Evolutionary conservation across 2,888 invertebrate genomes (phyloP).

Genomic region (Leucophenga montana): DNA sequence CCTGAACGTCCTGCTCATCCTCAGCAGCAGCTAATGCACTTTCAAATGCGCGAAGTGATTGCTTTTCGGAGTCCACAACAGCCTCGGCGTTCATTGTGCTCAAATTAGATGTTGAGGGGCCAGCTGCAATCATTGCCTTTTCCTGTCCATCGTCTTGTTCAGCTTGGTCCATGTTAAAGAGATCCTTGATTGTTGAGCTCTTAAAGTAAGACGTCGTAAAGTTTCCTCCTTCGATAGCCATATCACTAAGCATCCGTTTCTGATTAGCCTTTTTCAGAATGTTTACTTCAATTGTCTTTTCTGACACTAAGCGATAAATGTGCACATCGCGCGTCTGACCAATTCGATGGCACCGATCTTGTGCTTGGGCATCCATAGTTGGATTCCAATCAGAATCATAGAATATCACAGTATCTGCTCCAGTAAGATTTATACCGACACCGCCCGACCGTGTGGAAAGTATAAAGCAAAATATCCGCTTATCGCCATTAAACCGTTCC

Average conservation of each 20-base stretch:
- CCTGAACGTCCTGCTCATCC: slow-evolving; percentile 95
- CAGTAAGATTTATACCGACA: slow-evolving; percentile 97
- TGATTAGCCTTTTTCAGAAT: slow-evolving; percentile 99
- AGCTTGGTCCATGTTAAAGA: slow-evolving; percentile 84
- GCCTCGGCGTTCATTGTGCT: slow-evolving; percentile 35
- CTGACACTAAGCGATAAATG: slow-evolving; percentile 97
- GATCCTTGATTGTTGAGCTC: slow-evolving; percentile 91
- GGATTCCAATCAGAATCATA: slow-evolving; percentile 99
- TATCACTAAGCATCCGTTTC: slow-evolving; percentile 94
- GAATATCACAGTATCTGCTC: slow-evolving; percentile 99
- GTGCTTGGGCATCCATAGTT: slow-evolving; percentile 98
- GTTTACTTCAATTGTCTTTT: slow-evolving; percentile 98
- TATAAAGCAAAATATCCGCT: slow-evolving; percentile 96
- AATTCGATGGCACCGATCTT: slow-evolving; percentile 97
- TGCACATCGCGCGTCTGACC: slow-evolving; percentile 99
- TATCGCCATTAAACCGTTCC: slow-evolving; percentile 97
- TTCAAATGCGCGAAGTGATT: slow-evolving; percentile 81
- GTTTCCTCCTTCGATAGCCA: slow-evolving; percentile 98
- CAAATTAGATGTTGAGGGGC: slow-evolving; percentile 43
- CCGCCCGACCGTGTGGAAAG: slow-evolving; percentile 98
- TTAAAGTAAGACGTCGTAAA: slow-evolving; percentile 98
- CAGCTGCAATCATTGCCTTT: slow-evolving; percentile 51
- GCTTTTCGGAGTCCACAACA: slow-evolving; percentile 74
- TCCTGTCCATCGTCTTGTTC: slow-evolving; percentile 63
- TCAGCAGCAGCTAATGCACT: slow-evolving; percentile 91